Evolutionary conservation across 2,113 vertebrate species (phyloP), one percentile per base, ranked within the genome.

Genomic region (Siphamia tubifer): DNA sequence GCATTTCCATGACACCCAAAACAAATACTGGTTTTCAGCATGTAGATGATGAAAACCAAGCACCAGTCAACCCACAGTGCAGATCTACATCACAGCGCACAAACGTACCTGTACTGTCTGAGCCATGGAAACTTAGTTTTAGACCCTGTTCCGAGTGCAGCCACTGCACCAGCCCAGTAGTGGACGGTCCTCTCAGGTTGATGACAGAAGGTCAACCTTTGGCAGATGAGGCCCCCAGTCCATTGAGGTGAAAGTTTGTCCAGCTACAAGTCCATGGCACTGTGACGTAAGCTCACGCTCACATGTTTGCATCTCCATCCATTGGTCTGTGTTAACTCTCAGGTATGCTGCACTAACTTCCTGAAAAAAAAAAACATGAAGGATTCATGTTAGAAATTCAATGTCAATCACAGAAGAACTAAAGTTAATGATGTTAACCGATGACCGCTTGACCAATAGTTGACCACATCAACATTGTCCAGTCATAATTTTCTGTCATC

Each of bases 281-380:
- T 13, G 49, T 2, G 11, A 12, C 28, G 52, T 23, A 19, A 5
- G 25, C 0, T 24, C 31, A 0, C 31, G 15, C 36, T 80, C 48
- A 75, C 72, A 71, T 77, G 69, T 40, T 65, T 58, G 81, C 83
- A 77, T 90, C 83, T 56, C 77, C 57, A 16, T 66, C 81, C 79
- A 86, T 84, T 16, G 62, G 68, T 11, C 51, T 40, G 56, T 17
- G 45, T 44, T 30, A 60, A 40, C 20, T 47, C 56, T 43, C 20
- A 19, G 52, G 66, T 15, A 3, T 6, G 36, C 28, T 25, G 21
- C 15, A 24, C 44, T 39, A 44, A 39, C 3, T 16, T 8, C 43
- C 74, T 84, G 25, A n/a, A 54, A 75, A 43, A 16, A n/a, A n/a
- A 15, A 34, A 52, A 39, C 1, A 16, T 30, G 53, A 12, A 0